Conservation (phyloP, 2,888 invertebrate genomes). For the Hyalella azteca region DNA sequence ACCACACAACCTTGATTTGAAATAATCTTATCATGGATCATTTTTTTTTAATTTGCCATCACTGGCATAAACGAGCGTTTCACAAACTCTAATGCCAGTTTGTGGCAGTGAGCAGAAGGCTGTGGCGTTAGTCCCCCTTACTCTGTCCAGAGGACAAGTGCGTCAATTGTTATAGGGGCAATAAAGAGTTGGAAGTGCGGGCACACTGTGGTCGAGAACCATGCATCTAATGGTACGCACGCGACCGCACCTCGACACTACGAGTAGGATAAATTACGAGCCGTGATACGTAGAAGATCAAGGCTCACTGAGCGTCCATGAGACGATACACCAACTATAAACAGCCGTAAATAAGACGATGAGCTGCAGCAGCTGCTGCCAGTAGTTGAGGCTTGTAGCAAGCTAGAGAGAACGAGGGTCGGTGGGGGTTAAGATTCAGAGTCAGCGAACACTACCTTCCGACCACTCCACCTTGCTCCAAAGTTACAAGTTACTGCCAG, state of each 20-base stretch:
- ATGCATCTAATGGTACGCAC: conserved; percentile 33
- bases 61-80: too few relatives aligned
- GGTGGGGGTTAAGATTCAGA: conserved; percentile 55
- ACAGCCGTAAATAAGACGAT: conserved; percentile 58
- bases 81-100: too few relatives aligned
- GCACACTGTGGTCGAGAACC: conserved; percentile 36
- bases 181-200: conserved; percentile 22
- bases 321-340: conserved; percentile 59
- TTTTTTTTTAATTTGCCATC: too few relatives aligned
- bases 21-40: too few relatives aligned
- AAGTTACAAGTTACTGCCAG: conserved; percentile 39
- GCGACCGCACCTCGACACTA: conserved; percentile 40
- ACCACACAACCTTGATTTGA: too few relatives aligned
- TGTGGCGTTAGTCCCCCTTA: neutral
- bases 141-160: neutral
- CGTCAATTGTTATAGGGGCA: conserved; percentile 23
- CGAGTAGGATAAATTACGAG: conserved; percentile 58
- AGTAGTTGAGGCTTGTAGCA: conserved; percentile 54
- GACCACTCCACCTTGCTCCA: conserved; percentile 45
- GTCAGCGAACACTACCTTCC: conserved; percentile 47
- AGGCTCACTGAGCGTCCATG: conserved; percentile 59
- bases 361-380: conserved; percentile 55
- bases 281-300: conserved; percentile 56
- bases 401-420: conserved; percentile 56
- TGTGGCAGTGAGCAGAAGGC: neutral